Conservation (phyloP, 2,113 vertebrate species). For the Hyla sarda region DNA sequence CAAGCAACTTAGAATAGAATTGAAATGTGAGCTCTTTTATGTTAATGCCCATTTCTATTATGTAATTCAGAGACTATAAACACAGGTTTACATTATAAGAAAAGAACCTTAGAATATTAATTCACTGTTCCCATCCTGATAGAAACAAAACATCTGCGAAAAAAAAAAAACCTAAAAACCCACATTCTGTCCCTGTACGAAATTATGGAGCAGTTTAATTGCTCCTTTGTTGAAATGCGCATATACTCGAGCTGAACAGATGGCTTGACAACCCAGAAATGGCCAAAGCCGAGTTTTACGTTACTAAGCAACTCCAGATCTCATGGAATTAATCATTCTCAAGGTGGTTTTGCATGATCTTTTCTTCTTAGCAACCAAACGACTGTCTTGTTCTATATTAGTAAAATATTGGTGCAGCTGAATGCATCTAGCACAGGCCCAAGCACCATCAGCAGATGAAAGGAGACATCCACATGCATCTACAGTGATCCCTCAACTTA, state of each 20-base stretch:
- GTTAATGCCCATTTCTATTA: no score
- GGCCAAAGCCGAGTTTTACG: constrained; percentile 42
- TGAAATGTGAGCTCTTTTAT: no score
- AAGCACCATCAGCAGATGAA: background rate
- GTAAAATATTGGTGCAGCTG: background rate
- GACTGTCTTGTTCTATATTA: background rate
- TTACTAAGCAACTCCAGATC: constrained; percentile 54
- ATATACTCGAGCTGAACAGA: constrained; percentile 56
- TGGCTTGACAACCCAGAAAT: constrained; percentile 52
- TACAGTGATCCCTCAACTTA: no score
- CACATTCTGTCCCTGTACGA: constrained; percentile 65
- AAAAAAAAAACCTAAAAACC: constrained; percentile 51
- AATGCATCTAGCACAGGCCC: background rate
- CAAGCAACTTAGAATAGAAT: no score
- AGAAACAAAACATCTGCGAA: constrained; percentile 67
- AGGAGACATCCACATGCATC: background rate
- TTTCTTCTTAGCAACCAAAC: background rate
- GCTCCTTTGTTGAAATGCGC: constrained; percentile 63
- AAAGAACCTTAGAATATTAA: constrained; percentile 25
- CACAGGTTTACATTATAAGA: no score
- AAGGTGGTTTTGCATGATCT: constrained; percentile 19
- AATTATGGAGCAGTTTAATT: constrained; percentile 64
- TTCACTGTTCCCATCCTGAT: constrained; percentile 64
- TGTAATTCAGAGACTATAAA: no score
- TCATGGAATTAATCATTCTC: constrained; percentile 27